phyloP scores from a whole-genome alignment of 2,113 vertebrate species.

The Microtus ochrogaster region DNA sequence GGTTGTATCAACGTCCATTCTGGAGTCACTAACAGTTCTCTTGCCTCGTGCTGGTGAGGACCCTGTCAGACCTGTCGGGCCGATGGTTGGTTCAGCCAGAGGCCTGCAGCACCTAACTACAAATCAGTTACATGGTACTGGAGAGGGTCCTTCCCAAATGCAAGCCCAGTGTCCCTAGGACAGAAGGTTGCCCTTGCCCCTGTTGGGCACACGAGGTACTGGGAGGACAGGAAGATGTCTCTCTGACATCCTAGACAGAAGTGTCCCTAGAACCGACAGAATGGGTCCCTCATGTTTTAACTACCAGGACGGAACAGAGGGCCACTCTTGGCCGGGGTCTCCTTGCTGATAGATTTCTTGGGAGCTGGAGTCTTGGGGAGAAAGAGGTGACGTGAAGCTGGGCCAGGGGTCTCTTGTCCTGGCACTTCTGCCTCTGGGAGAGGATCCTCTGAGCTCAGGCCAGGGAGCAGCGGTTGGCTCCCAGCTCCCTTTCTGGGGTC shows the following conservation, averaged over 20 bases:
- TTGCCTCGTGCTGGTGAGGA: not conserved
- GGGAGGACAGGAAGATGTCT: not conserved
- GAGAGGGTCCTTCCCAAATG: not conserved
- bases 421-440: not conserved
- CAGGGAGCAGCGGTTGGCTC: not conserved
- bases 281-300: not conserved
- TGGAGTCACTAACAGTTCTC: not conserved
- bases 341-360: not conserved
- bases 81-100: not conserved
- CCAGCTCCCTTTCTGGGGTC: too few relatives aligned
- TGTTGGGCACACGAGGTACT: too few relatives aligned
- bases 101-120: not conserved
- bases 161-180: not conserved
- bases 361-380: not conserved
- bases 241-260: not conserved
- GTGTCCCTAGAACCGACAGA: not conserved
- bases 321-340: not conserved
- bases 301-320: not conserved
- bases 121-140: fast-evolving
- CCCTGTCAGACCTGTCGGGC: too few relatives aligned
- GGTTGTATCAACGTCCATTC: not conserved
- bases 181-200: not conserved
- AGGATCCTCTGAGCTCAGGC: not conserved
- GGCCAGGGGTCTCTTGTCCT: not conserved
- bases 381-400: not conserved